Evolutionary conservation across 1,140 invertebrate genomes (phyloP).

Genomic region (Apis laboriosa): DNA sequence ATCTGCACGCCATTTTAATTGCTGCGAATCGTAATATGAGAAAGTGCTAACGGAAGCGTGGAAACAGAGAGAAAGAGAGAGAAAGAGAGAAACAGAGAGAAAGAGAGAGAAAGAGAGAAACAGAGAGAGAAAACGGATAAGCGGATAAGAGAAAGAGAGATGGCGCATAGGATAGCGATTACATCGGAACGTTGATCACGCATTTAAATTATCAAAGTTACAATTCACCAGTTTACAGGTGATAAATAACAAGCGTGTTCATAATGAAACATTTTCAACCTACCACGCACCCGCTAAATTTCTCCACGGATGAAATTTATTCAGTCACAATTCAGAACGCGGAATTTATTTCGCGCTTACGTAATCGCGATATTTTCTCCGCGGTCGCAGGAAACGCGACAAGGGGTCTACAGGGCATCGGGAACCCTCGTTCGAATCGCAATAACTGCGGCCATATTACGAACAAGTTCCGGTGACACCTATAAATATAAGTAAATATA

Average conservation of each 20-base stretch:
- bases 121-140: no score
- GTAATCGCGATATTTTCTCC: conserved; percentile 21
- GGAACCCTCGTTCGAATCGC: background rate
- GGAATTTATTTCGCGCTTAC: conserved; percentile 39
- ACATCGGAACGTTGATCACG: conserved; percentile 33
- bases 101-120: no score
- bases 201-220: conserved; percentile 47
- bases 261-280: conserved; percentile 48
- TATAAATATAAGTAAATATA: background rate
- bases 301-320: conserved; percentile 27
- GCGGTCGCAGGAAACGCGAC: background rate
- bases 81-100: no score
- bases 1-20: conserved; percentile 22
- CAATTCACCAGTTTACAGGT: conserved; percentile 34
- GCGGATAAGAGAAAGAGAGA: no score
- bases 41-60: conserved; percentile 11
- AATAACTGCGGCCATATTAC: conserved; percentile 9
- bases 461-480: conserved; percentile 2
- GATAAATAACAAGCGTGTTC: conserved; percentile 34
- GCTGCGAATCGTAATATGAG: background rate
- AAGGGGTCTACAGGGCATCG: background rate
- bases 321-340: conserved; percentile 27
- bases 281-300: conserved; percentile 28
- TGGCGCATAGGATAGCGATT: background rate
- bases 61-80: no score